Evolutionary conservation across 2,797 vertebrate genomes (phyloP), one percentile per base, ranked within the genome.

Genomic region (Oreortyx pictus): DNA sequence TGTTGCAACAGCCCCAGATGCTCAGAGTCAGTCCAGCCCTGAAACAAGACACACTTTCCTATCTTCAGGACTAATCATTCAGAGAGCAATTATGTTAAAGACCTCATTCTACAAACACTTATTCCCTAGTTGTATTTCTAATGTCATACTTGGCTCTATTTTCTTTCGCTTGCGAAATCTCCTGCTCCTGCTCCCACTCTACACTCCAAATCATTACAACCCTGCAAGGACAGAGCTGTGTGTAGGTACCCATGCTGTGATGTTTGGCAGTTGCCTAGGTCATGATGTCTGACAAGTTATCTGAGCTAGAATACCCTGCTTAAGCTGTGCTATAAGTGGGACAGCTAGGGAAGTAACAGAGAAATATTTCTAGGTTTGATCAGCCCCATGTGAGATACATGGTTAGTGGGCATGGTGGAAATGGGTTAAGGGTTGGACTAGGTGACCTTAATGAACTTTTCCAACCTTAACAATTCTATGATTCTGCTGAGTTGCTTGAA

Each of bases 11-110:
- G 44, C 72, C 24, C 7, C 2, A 77, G 18, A 9, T 44, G 57
- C 89, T 94, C 86, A 80, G 86, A 52, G 19, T 68, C 57, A 82
- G 35, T 37, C 33, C 15, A 52, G 39, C 8, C 47, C 78, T 62
- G 27, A 78, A 87, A 88, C n/a, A 81, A 91, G 18, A 25, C 91
- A 75, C 77, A 79, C 87, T 92, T 89, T 93, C 79, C 59, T 82
- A 57, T 60, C 20, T 2, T 81, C 60, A 64, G 39, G 29, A 60
- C 29, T 73, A 70, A 88, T 52, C 8, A 3, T 17, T 39, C 35
- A 37, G 67, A 60, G 52, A 73, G 25, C 43, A 59, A 68, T 47
- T 64, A 27, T 43, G 81, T 43, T 47, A 52, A 90, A 93, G 60
- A 39, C 33, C 61, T 88, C 56, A 64, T 57, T 88, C 47, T 85